Conservation (phyloP, 2,113 vertebrate genomes). For the Cephalophus harveyi region DNA sequence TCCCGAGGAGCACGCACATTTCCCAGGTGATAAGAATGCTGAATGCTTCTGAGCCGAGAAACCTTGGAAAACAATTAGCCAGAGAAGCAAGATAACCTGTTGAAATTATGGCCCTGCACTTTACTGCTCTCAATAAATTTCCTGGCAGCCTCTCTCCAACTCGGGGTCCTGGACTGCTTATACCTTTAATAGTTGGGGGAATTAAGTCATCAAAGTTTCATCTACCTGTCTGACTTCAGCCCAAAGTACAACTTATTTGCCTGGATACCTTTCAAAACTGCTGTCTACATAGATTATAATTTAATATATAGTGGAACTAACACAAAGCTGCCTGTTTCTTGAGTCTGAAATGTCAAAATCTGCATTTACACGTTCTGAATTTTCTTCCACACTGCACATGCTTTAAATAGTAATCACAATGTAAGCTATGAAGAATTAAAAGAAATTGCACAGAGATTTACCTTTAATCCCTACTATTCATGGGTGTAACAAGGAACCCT, state of each 20-base stretch:
- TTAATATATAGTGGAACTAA: constrained; percentile 70
- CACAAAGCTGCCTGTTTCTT: constrained; percentile 50
- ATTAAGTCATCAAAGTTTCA: constrained; percentile 71
- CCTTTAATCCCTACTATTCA: background rate
- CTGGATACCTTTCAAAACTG: constrained; percentile 64
- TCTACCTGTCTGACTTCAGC: constrained; percentile 65
- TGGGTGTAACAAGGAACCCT: background rate
- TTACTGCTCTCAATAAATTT: constrained; percentile 60
- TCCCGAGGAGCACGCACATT: background rate
- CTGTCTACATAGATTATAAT: constrained; percentile 67
- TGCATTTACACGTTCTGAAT: constrained; percentile 66
- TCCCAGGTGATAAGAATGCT: constrained; percentile 51
- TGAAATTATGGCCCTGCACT: constrained; percentile 41
- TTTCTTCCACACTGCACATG: constrained; percentile 38
- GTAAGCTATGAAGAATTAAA: constrained; percentile 37
- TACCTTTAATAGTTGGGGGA: constrained; percentile 62
- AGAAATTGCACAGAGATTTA: constrained; percentile 23
- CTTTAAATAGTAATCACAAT: constrained; percentile 58
- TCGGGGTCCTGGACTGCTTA: constrained; percentile 42
- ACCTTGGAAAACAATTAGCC: constrained; percentile 52
- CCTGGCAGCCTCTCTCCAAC: constrained; percentile 46
- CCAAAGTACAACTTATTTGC: constrained; percentile 61
- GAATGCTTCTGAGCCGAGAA: background rate
- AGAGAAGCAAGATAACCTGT: constrained; percentile 47
- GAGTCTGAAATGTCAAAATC: constrained; percentile 66